A percentile compares a stretch with the other conserved stretches of the same genome.
Evolutionary conservation across 2,113 vertebrate species (phyloP).

Genomic region (Sphaerodactylus townsendi): DNA sequence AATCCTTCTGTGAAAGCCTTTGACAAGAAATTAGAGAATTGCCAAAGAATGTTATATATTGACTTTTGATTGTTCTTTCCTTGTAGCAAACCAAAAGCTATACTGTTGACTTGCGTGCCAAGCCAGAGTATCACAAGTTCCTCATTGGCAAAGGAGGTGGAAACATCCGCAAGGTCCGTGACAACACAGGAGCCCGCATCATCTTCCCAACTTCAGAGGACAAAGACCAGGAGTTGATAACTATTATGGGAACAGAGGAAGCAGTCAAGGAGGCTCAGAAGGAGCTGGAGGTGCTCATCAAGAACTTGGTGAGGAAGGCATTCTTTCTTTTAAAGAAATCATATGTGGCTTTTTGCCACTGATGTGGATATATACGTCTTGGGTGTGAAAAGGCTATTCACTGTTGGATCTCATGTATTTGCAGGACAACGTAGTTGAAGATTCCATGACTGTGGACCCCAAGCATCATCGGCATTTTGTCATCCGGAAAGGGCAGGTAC

Average conservation of each 20-base stretch:
- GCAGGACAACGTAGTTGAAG: slow-evolving; percentile 94
- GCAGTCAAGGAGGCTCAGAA: slow-evolving; percentile 91
- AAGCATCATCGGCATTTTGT: slow-evolving; percentile 97
- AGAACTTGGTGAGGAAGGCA: slow-evolving; percentile 83
- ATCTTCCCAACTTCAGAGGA: slow-evolving; percentile 94
- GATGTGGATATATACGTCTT: background rate
- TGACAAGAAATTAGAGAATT: background rate
- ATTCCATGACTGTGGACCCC: slow-evolving; percentile 90
- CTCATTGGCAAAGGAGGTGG: slow-evolving; percentile 96
- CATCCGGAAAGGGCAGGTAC: slow-evolving; percentile 91
- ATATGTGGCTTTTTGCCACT: background rate
- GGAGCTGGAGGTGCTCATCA: slow-evolving; percentile 92
- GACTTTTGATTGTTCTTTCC: background rate
- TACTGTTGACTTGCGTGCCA: slow-evolving; percentile 91
- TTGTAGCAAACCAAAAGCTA: slow-evolving; percentile 96
- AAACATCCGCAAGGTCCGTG: slow-evolving; percentile 96
- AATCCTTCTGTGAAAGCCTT: too few relatives aligned
- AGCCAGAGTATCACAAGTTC: slow-evolving; percentile 98
- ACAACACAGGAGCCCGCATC: slow-evolving; percentile 93
- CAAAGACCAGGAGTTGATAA: slow-evolving; percentile 96
- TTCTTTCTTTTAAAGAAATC: background rate
- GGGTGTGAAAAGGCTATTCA: background rate
- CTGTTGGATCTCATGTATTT: background rate
- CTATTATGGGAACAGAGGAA: slow-evolving; percentile 94
- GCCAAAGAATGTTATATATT: background rate